Evolutionary conservation across 1,140 invertebrate genomes (phyloP).

Genomic region (Aricia agestis): DNA sequence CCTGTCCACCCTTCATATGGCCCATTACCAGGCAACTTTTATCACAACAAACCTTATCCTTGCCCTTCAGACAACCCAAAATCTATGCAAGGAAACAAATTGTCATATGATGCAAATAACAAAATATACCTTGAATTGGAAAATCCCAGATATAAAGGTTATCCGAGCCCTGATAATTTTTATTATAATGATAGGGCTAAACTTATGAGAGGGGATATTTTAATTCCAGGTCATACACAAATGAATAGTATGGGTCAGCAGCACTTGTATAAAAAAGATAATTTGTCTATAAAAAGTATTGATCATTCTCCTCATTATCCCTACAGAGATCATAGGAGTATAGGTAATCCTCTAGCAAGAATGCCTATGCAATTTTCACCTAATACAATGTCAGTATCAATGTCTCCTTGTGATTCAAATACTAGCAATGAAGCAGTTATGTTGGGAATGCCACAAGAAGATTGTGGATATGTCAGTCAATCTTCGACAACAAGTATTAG

Average conservation of each 20-base stretch:
- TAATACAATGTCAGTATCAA: conserved; percentile 53
- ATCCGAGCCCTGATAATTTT: conserved; percentile 46
- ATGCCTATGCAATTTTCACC: conserved; percentile 65
- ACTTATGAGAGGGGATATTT: conserved; percentile 44
- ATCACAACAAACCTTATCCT: conserved; percentile 55
- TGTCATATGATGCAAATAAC: conserved; percentile 51
- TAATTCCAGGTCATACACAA: conserved; percentile 43
- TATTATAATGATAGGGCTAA: conserved; percentile 54
- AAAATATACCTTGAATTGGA: conserved; percentile 63
- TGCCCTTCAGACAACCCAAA: conserved; percentile 49
- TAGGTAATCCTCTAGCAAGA: conserved; percentile 50
- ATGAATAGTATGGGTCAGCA: conserved; percentile 45
- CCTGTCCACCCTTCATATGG: conserved; percentile 53
- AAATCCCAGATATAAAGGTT: conserved; percentile 45
- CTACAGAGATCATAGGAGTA: conserved; percentile 44
- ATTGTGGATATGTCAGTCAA: conserved; percentile 72
- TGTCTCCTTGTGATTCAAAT: conserved; percentile 68
- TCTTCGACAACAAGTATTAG: conserved; percentile 65
- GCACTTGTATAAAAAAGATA: conserved; percentile 60
- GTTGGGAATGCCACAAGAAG: conserved; percentile 57
- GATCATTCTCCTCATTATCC: conserved; percentile 50
- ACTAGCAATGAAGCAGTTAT: conserved; percentile 62
- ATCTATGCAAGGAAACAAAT: conserved; percentile 46
- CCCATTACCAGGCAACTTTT: conserved; percentile 44
- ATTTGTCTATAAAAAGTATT: conserved; percentile 48